Percentiles rank a stretch among this genome's conserved stretches.
These are phyloP conservation scores for Mylabris sibirica DNA, from an alignment of 2,888 invertebrate genomes.

Conservation along the genomic window DNA sequence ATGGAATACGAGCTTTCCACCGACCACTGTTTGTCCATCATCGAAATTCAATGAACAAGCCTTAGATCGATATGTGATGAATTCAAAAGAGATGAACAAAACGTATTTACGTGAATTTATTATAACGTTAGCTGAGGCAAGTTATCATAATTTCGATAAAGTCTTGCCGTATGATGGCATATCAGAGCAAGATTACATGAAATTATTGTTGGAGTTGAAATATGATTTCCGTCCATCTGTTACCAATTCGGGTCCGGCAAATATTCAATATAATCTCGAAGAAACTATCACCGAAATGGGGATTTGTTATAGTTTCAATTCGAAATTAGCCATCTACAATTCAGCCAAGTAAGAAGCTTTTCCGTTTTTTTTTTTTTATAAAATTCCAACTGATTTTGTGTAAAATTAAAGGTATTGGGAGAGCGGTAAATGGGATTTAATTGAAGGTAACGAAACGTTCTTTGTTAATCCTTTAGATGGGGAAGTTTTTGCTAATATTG, in stretches of 20 bases:
- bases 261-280: constrained; percentile 57
- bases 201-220: constrained; percentile 65
- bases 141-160: constrained; percentile 68
- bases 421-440: constrained; percentile 66
- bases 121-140: constrained; percentile 65
- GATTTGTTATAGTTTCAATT: constrained; percentile 74
- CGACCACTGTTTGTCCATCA: constrained; percentile 72
- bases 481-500: constrained; percentile 78
- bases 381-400: not conserved
- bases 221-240: constrained; percentile 64
- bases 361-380: not conserved
- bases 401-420: constrained; percentile 65
- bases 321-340: constrained; percentile 69
- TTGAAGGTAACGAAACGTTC: constrained; percentile 61
- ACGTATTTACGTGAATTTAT: constrained; percentile 66
- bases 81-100: constrained; percentile 59
- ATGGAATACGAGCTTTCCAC: constrained; percentile 77
- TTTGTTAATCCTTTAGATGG: constrained; percentile 76
- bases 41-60: constrained; percentile 66
- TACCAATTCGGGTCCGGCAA: constrained; percentile 53
- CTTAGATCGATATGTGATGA: constrained; percentile 63
- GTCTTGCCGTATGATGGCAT: constrained; percentile 66
- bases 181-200: constrained; percentile 66
- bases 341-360: constrained; percentile 66
- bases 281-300: constrained; percentile 75